Evolutionary conservation across 2,797 vertebrate species (phyloP), one percentile per base, ranked within the genome.

Genomic region (Austrolebias charrua): DNA sequence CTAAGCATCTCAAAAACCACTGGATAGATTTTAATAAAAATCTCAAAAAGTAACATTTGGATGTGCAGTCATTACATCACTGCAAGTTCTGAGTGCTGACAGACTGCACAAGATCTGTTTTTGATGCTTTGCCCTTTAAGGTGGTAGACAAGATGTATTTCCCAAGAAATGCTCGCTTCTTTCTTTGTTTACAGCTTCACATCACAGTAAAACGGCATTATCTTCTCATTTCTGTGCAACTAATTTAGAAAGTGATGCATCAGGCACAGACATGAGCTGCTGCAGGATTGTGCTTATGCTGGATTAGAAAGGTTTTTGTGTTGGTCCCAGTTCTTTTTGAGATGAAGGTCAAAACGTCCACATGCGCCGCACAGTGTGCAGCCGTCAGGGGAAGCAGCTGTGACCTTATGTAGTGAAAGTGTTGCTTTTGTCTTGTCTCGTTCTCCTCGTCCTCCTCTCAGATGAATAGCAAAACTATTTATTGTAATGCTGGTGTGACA

Each of bases 311-410:
- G 31, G 43, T 15, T 13, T 59, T 16, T 24, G 28, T 58, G 60
- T 24, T n/a, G 49, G 19, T 18, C 4, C 7, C 19, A 14, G 42
- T 43, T 60, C 38, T 51, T 31, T 55, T 43, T 15, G 44, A 38
- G 53, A 31, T 63, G 16, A 81, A 75, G 52, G 4, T 66, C 29
- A 70, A 55, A 9, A 69, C 7, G 19, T 15, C 55, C 10, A 7
- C 51, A 60, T 66, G 16, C 24, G 24, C 13, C 33, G 38, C 38
- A 40, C 3, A 6, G 15, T 13, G 28, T 29, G 52, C 31, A 58
- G 24, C 31, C 20, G 53, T 31, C 44, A 0, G 28, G 63, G 42
- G 6, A 42, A 62, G 24, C 20, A 50, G 19, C 28, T 19, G 4
- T 18, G 31, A 55, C 38, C 44, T 60, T 53, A 19, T 69, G 51